Base-by-base conservation (phyloP, 2,888 invertebrate genomes). In the Carabus problematicus region DNA sequence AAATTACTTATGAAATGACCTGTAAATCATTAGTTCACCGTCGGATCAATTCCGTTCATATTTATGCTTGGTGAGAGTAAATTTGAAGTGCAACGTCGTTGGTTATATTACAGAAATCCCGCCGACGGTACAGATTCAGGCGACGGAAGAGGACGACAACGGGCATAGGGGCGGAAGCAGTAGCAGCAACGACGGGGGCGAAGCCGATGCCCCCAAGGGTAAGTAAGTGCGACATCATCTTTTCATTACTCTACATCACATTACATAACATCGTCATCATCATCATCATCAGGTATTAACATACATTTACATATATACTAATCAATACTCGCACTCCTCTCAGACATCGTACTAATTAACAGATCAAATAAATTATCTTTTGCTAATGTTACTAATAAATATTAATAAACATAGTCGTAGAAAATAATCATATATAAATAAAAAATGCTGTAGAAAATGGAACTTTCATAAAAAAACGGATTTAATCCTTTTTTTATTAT, bases 181-280 rank as follows among this genome's bases (percentile, higher is more conserved):
- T 83, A 75, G 89, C 82, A 88, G 88, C 82, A 82, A 86, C 83
- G 73, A 85, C 81, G 78, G 86, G 82, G 84, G 86, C 82, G 82
- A 88, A 84, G 87, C 86, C 81, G 85, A 84, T 79, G 84, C 84
- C 79, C 88, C 87, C 83, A 88, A 89, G 86, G 91, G 91, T 91
- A 89, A 91, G 91, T 91, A 89, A 89, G 89, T 90, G 89, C 86
- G 82, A 74, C 73, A 75, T 75, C 67, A 67, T 67, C 67, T 67
- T 67, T 67, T 67, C 59, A 67, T 67, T 67, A 67, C 29, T 56
- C 29, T 56, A 56, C 12, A 39, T 8, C 29, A 56, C 19, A 40
- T 56, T 56, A 56, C 19, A 40, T 56, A 29, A 56, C 29, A 29
- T 29, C 29, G 6, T 29, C 29, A 29, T 29, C 29, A n/a, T n/a